phyloP scores from a whole-genome alignment of 2,888 invertebrate genomes.

The Lycocerus yunnanus region DNA sequence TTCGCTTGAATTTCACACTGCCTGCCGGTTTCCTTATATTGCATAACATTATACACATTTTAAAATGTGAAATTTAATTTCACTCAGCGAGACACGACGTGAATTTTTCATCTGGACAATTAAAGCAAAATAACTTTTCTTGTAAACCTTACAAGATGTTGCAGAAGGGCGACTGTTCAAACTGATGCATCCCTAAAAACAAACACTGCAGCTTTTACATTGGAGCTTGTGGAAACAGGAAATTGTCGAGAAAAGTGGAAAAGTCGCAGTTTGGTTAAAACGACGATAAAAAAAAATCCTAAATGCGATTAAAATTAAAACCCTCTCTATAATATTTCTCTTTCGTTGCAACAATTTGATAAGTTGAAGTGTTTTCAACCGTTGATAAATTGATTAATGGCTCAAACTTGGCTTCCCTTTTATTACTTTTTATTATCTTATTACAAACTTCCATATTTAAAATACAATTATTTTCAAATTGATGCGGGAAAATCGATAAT shows the following conservation, averaged over 20 bases:
- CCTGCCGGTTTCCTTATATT: neutral
- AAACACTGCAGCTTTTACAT: neutral
- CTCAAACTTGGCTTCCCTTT: neutral
- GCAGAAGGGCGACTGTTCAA: neutral
- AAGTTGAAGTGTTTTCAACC: neutral
- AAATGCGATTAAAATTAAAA: neutral
- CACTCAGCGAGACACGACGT: neutral
- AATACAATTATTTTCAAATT: neutral
- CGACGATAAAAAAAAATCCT: neutral
- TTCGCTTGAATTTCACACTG: neutral
- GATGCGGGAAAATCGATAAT: neutral
- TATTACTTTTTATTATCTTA: neutral
- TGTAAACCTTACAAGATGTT: neutral
- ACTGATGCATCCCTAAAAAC: neutral
- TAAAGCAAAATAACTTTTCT: neutral
- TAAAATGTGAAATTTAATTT: neutral
- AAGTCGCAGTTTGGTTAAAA: neutral
- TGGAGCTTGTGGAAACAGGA: neutral
- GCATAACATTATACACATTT: neutral
- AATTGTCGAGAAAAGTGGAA: neutral
- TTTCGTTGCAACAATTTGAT: neutral
- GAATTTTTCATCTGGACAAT: neutral
- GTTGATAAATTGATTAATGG: neutral
- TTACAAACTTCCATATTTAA: neutral
- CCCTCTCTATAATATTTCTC: neutral